Conservation (phyloP, 2,113 vertebrate species). For the Odontophorus gujanensis region DNA sequence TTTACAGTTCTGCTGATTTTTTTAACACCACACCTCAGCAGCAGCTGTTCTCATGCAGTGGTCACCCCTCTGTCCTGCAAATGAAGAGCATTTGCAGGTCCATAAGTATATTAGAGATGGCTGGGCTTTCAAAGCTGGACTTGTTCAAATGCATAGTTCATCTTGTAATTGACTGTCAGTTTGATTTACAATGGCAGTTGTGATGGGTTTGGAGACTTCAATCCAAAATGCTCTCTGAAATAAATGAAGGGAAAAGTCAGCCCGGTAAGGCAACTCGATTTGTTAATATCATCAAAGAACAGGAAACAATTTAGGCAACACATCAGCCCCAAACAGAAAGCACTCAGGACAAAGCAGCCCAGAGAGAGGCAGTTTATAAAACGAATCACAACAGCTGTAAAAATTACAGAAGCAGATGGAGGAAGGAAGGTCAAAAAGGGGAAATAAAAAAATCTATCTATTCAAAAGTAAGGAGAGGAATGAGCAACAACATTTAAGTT, state of each 20-base stretch:
- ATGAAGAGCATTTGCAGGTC: not conserved
- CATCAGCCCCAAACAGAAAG: slow-evolving; percentile 29
- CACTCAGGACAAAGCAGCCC: not conserved
- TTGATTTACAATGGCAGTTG: slow-evolving; percentile 64
- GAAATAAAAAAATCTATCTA: not conserved
- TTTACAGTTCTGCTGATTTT: not conserved
- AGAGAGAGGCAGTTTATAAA: slow-evolving; percentile 44
- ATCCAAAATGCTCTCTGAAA: slow-evolving; percentile 30
- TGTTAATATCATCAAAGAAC: slow-evolving; percentile 64
- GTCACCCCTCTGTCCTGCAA: not conserved
- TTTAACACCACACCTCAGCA: not conserved
- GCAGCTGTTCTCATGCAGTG: not conserved
- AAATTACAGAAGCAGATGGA: not conserved
- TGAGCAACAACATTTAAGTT: not conserved
- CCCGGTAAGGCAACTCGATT: slow-evolving; percentile 41
- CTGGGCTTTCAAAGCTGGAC: slow-evolving; percentile 7
- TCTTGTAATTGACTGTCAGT: slow-evolving; percentile 61
- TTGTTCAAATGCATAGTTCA: slow-evolving; percentile 37
- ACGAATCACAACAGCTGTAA: slow-evolving; percentile 1
- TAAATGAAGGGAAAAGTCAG: slow-evolving; percentile 62
- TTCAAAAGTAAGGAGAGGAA: not conserved
- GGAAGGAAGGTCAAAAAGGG: not conserved
- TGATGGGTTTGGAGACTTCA: slow-evolving; percentile 63
- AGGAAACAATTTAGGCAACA: slow-evolving; percentile 34
- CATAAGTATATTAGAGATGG: slow-evolving; percentile 23